These are phyloP conservation scores for Allacma fusca DNA, from an alignment of 2,888 invertebrate species.

Conservation along the genomic window DNA sequence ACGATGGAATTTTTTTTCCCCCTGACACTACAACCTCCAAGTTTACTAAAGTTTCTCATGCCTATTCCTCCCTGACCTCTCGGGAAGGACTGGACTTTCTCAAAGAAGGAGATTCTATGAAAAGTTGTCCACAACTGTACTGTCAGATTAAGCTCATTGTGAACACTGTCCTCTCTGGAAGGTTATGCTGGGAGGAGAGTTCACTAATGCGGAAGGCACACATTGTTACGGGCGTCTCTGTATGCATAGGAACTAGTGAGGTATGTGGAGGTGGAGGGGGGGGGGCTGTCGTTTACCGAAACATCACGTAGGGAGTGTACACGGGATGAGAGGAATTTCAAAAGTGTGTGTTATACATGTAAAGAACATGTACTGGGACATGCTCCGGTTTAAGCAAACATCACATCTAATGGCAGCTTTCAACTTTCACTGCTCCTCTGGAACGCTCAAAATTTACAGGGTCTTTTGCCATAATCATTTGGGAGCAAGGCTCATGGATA, in stretches of 20 bases:
- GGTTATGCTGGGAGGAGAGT: neutral
- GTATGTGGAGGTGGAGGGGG: too few relatives aligned
- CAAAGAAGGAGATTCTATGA: neutral
- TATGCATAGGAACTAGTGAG: neutral
- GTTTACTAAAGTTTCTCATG: neutral
- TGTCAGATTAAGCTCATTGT: constrained; percentile 1
- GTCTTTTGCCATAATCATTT: too few relatives aligned
- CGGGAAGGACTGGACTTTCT: neutral
- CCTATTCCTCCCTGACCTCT: neutral
- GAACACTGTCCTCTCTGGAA: neutral
- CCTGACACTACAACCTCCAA: too few relatives aligned
- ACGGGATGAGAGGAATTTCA: neutral
- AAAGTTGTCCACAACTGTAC: neutral
- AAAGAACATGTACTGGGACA: too few relatives aligned
- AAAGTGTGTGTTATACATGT: neutral
- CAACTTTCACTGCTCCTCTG: neutral
- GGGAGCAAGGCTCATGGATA: too few relatives aligned
- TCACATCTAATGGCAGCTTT: neutral
- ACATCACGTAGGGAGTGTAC: neutral
- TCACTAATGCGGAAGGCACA: neutral
- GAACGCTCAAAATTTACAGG: too few relatives aligned
- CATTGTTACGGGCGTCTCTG: neutral
- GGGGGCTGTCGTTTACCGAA: too few relatives aligned
- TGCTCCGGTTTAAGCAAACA: neutral
- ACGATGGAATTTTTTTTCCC: neutral